Percentiles rank a stretch among this genome's conserved stretches.
Evolutionary conservation across 2,113 vertebrate species (phyloP).

Genomic region (Madoqua kirkii): DNA sequence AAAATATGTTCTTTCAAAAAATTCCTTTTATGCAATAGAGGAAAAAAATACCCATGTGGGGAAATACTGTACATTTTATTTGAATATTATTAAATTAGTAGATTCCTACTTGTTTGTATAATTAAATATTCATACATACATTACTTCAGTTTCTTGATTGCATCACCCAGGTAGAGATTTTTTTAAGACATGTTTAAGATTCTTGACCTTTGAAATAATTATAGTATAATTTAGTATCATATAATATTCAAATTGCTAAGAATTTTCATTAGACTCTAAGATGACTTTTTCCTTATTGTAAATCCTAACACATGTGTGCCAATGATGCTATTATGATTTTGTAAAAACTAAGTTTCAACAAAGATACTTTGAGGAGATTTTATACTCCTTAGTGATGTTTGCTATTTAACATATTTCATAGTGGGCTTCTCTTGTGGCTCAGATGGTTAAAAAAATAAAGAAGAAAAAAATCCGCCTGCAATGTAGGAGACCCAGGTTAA

Average conservation of each 20-base stretch:
- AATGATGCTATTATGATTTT: not conserved
- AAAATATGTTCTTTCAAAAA: conserved; percentile 3
- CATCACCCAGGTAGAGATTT: conserved; percentile 56
- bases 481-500: not conserved
- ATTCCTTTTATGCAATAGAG: not conserved
- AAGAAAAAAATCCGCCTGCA: not conserved
- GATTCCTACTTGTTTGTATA: conserved; percentile 56
- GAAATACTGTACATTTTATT: conserved; percentile 34
- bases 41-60: not conserved
- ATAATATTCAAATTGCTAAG: conserved; percentile 58
- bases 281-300: not conserved
- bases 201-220: conserved; percentile 73
- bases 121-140: conserved; percentile 57
- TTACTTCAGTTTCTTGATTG: conserved; percentile 63
- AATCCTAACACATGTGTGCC: not conserved
- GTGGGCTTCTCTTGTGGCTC: not conserved
- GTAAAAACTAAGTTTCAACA: conserved; percentile 28
- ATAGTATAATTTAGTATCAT: conserved; percentile 55
- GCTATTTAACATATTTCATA: not conserved
- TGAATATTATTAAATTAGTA: conserved; percentile 57
- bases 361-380: conserved; percentile 28
- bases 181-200: conserved; percentile 49
- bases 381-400: not conserved
- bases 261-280: conserved; percentile 47
- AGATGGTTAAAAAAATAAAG: not conserved